Percentiles rank a stretch among this genome's conserved stretches.
Conservation (phyloP, 2,113 vertebrate species). For the Petrocephalus microphthalmus region DNA sequence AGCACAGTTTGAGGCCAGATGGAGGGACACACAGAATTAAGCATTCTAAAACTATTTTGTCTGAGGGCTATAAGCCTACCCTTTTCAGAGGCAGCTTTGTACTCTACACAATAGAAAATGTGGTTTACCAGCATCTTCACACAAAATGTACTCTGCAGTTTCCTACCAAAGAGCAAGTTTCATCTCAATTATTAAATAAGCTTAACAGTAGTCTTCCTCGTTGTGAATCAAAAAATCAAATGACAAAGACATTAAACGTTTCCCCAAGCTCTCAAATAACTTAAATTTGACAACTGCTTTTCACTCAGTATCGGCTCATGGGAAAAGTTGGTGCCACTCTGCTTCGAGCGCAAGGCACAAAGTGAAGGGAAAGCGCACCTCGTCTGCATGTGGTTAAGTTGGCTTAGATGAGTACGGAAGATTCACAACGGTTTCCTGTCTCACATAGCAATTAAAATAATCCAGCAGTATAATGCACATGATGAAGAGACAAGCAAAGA, state of each 20-base stretch:
- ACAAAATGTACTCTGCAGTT: neutral
- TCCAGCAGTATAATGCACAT: neutral
- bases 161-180: neutral
- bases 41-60: neutral
- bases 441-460: conserved; percentile 14
- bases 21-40: neutral
- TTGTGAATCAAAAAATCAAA: neutral
- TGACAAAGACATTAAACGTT: neutral
- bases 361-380: conserved; percentile 27
- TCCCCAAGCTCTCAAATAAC: neutral
- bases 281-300: neutral
- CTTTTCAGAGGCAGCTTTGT: neutral
- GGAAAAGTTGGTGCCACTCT: neutral
- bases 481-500: neutral
- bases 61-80: neutral
- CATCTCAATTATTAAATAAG: neutral
- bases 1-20: neutral
- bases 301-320: neutral
- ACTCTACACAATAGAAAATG: neutral
- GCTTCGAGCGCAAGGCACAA: neutral
- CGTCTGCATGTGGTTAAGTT: conserved; percentile 30
- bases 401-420: conserved; percentile 16
- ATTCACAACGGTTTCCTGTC: conserved; percentile 31
- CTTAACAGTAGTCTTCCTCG: neutral
- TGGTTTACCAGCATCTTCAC: neutral